phyloP scores from a whole-genome alignment of 1,140 invertebrate species.

The Drosophila malerkotliana region DNA sequence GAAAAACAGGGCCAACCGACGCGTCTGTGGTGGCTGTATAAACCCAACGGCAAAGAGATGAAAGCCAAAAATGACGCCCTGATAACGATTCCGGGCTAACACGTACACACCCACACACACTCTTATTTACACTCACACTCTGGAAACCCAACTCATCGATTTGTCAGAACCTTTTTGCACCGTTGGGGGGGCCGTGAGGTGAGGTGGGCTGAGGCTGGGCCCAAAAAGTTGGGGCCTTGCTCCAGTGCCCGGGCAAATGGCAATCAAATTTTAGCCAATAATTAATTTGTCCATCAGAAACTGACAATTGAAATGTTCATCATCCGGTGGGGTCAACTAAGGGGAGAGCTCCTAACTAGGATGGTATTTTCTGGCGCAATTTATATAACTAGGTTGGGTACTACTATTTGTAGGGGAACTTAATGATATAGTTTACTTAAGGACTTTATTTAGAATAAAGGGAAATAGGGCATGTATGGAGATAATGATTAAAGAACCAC shows the following conservation, averaged over 20 bases:
- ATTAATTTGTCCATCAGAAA: conserved; percentile 48
- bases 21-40: not conserved
- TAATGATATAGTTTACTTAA: conserved; percentile 1
- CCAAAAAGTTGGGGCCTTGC: conserved; percentile 17
- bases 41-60: conserved; percentile 38
- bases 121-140: not conserved
- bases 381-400: not conserved
- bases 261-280: conserved; percentile 45
- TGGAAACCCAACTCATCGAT: conserved; percentile 40
- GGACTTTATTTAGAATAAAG: too few relatives aligned
- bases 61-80: conserved; percentile 49
- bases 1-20: not conserved
- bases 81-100: conserved; percentile 35
- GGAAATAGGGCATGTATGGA: too few relatives aligned
- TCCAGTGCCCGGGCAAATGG: conserved; percentile 21
- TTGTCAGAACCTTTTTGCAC: conserved; percentile 33
- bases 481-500: too few relatives aligned
- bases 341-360: not conserved
- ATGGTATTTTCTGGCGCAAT: not conserved
- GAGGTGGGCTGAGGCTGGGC: not conserved
- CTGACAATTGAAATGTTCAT: conserved; percentile 35
- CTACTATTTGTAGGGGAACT: not conserved
- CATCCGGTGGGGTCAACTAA: not conserved
- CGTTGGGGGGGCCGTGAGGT: not conserved
- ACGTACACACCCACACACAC: conserved; percentile 14